phyloP scores from a whole-genome alignment of 2,888 invertebrate species.

The Anoplius nigerrimus region DNA sequence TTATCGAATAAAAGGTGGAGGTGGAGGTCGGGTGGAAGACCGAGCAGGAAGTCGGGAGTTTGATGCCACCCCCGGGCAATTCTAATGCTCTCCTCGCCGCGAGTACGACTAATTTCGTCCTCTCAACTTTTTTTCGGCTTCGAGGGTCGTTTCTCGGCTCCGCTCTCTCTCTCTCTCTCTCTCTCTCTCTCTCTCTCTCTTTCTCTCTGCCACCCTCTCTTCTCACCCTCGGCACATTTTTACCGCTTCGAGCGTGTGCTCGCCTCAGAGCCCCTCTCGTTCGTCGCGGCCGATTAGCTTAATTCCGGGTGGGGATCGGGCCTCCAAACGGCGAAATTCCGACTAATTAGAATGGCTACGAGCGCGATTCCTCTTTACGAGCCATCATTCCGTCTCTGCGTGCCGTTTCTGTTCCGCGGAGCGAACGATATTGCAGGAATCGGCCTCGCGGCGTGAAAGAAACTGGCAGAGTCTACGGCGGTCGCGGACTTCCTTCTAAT shows the following conservation, averaged over 20 bases:
- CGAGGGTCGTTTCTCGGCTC: conserved; percentile 30
- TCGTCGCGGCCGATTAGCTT: conserved; percentile 56
- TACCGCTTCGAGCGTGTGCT: conserved; percentile 2
- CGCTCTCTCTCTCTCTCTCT: conserved; percentile 17
- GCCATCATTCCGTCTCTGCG: conserved; percentile 34
- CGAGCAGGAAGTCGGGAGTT: conserved; percentile 23
- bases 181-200: conserved; percentile 18
- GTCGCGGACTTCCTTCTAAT: no score
- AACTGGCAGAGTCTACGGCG: no score
- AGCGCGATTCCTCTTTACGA: conserved; percentile 55
- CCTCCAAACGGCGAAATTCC: conserved; percentile 46
- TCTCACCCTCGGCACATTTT: not conserved
- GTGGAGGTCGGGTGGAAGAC: conserved; percentile 23
- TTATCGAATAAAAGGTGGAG: conserved; percentile 72
- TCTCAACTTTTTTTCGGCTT: conserved; percentile 50
- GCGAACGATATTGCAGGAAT: conserved; percentile 3
- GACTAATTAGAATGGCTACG: conserved; percentile 69
- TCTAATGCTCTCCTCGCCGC: conserved; percentile 49
- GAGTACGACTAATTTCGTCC: conserved; percentile 67
- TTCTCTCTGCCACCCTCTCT: conserved; percentile 24
- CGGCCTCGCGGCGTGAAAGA: not conserved
- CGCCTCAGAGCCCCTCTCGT: conserved; percentile 33
- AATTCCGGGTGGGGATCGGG: conserved; percentile 28
- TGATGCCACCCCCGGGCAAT: conserved; percentile 45
- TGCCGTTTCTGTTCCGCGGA: not conserved